phyloP scores from a whole-genome alignment of 1,140 invertebrate genomes.

The Mactra quadrangularis region DNA sequence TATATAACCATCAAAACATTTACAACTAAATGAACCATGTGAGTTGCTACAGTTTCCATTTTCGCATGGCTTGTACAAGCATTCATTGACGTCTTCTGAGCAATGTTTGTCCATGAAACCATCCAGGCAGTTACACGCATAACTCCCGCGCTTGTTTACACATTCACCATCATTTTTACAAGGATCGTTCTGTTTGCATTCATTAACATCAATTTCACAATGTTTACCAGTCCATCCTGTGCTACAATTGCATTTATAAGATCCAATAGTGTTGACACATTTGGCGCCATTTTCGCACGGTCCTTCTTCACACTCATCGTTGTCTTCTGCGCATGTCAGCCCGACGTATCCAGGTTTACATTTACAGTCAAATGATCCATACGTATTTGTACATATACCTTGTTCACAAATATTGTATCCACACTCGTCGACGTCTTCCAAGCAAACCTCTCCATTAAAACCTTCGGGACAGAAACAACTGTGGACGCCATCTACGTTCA shows the following conservation, averaged over 20 bases:
- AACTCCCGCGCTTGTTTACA: conserved; percentile 30
- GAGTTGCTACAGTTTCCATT: conserved; percentile 42
- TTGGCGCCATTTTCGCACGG: conserved; percentile 65
- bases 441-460: conserved; percentile 88
- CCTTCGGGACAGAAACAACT: conserved; percentile 91
- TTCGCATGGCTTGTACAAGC: conserved; percentile 8
- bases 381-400: conserved; percentile 93
- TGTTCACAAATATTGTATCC: conserved; percentile 90
- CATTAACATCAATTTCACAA: conserved; percentile 49
- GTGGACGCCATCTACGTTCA: conserved; percentile 23
- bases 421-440: conserved; percentile 59
- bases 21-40: conserved; percentile 85
- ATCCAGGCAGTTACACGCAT: conserved; percentile 46
- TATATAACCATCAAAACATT: conserved; percentile 88
- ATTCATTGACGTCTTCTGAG: conserved; percentile 55
- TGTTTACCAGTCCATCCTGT: conserved; percentile 87
- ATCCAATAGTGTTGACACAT: conserved; percentile 54
- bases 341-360: conserved; percentile 95
- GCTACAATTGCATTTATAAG: conserved; percentile 83
- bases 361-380: conserved; percentile 81
- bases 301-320: conserved; percentile 64
- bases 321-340: conserved; percentile 90
- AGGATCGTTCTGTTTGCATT: conserved; percentile 41
- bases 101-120: conserved; percentile 54
- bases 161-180: conserved; percentile 62